Conservation (phyloP, 1,140 invertebrate genomes). For the Drosophila quadrilineata region DNA sequence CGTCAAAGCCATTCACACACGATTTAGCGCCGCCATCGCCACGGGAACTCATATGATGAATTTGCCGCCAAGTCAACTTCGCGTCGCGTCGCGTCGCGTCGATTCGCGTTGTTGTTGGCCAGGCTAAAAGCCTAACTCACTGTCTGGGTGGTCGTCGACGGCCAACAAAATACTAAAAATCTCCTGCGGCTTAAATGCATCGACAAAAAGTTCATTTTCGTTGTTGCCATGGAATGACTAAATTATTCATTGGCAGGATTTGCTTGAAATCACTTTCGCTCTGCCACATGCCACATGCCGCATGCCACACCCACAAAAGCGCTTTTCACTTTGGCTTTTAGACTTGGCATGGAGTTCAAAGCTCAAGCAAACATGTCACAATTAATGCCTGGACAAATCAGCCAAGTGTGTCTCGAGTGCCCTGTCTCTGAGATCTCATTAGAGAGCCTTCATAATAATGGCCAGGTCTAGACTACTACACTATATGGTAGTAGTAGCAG, state of each 20-base stretch:
- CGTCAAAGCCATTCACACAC: slow-evolving; percentile 73
- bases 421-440: background rate
- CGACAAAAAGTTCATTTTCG: slow-evolving; percentile 57
- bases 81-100: slow-evolving; percentile 31
- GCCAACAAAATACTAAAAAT: too few relatives aligned
- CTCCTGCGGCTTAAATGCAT: slow-evolving; percentile 75
- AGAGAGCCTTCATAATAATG: slow-evolving; percentile 4
- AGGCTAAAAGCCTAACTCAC: too few relatives aligned
- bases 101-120: background rate
- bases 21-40: slow-evolving; percentile 54
- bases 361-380: slow-evolving; percentile 61
- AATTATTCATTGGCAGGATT: slow-evolving; percentile 79
- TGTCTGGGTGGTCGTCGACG: slow-evolving; percentile 57
- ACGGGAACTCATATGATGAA: slow-evolving; percentile 73
- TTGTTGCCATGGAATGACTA: slow-evolving; percentile 65
- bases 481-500: background rate
- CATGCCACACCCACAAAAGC: background rate
- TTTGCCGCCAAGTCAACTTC: slow-evolving; percentile 69
- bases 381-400: slow-evolving; percentile 46
- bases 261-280: slow-evolving; percentile 72
- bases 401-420: slow-evolving; percentile 1
- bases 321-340: background rate
- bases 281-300: slow-evolving; percentile 24
- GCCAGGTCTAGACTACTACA: background rate
- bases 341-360: slow-evolving; percentile 27